phyloP scores from a whole-genome alignment of 2,797 vertebrate species.

The Cuniculus paca region DNA sequence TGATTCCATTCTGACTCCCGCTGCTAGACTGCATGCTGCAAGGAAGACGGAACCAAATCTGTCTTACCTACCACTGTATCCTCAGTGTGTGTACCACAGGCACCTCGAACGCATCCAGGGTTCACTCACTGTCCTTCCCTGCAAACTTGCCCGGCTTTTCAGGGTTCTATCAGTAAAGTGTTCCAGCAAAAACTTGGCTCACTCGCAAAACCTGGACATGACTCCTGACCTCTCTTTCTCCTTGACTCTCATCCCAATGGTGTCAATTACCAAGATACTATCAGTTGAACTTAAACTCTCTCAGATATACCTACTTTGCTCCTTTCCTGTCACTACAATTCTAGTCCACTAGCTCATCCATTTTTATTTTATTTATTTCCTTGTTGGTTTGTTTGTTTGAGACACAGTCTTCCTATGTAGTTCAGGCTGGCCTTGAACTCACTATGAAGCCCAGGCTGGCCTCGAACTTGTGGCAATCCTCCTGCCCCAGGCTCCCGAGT shows the following conservation, averaged over 20 bases:
- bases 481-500: not conserved
- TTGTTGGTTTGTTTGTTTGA: too few relatives aligned
- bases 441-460: not conserved
- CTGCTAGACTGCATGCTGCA: not conserved
- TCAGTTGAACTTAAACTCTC: not conserved
- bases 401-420: not conserved
- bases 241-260: not conserved
- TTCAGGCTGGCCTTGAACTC: not conserved
- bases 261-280: not conserved
- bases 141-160: not conserved
- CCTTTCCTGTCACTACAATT: not conserved
- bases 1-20: conserved; percentile 16
- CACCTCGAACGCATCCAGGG: not conserved
- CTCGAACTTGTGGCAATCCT: not conserved
- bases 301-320: not conserved
- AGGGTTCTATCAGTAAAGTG: not conserved
- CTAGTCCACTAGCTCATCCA: not conserved
- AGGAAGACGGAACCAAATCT: not conserved
- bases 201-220: not conserved
- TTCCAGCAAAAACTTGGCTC: not conserved
- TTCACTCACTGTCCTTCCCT: not conserved
- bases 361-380: too few relatives aligned
- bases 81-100: not conserved
- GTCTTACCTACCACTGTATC: not conserved
- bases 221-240: not conserved